A percentile compares a stretch with the other conserved stretches of the same genome.
Evolutionary conservation across 2,888 invertebrate species (phyloP).

Genomic region (Meliscaeva auricollis): DNA sequence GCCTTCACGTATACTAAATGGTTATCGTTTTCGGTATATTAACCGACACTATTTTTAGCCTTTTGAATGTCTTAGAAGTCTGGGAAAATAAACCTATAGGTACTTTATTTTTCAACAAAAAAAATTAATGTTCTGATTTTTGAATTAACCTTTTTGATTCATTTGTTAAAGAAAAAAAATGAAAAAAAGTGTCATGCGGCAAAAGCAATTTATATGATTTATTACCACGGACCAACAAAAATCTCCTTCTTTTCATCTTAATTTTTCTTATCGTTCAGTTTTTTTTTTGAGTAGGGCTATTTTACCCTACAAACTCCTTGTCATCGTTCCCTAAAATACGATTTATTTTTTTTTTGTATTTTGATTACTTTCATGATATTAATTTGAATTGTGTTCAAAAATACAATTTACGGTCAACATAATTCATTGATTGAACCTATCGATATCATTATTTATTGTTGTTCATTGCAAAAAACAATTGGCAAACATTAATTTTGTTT

Average conservation of each 20-base stretch:
- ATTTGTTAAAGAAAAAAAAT: neutral
- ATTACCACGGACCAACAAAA: neutral
- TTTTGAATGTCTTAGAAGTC: too few species aligned
- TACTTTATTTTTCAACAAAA: too few species aligned
- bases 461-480: constrained; percentile 47
- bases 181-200: neutral
- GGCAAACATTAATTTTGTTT: constrained; percentile 44
- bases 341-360: neutral
- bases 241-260: neutral
- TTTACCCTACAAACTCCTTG: neutral
- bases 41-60: too few species aligned
- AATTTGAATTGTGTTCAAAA: constrained; percentile 34
- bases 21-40: too few species aligned
- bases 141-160: neutral
- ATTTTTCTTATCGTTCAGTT: neutral
- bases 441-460: constrained; percentile 32
- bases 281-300: neutral
- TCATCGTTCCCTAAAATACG: neutral
- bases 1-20: too few species aligned
- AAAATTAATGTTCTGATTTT: too few species aligned
- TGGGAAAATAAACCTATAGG: too few species aligned
- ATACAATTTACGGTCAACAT: constrained; percentile 38
- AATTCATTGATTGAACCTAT: constrained; percentile 12
- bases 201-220: constrained; percentile 30
- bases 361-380: constrained; percentile 2